These are phyloP conservation scores for Nasonia oneida DNA, from an alignment of 2,888 invertebrate species.

Conservation along the genomic window DNA sequence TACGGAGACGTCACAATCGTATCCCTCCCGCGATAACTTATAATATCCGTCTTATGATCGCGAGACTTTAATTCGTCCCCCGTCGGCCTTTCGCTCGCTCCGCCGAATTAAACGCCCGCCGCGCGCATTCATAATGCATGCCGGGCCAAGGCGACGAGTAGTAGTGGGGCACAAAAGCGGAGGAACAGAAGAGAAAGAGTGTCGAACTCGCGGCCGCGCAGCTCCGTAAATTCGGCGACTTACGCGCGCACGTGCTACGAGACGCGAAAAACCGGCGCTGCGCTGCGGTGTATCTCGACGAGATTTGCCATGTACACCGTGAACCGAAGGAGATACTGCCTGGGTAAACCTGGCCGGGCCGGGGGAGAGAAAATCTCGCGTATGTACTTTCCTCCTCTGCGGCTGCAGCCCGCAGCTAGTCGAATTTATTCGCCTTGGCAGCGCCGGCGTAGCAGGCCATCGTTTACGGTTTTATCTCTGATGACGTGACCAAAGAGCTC, in stretches of 20 bases:
- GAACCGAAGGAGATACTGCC: conserved; percentile 22
- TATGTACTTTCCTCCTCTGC: neutral
- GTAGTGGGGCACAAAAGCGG: neutral
- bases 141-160: neutral
- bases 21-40: conserved; percentile 59
- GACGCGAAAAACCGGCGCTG: conserved; percentile 47
- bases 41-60: conserved; percentile 66
- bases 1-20: conserved; percentile 64
- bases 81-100: conserved; percentile 52
- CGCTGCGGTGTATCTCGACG: conserved; percentile 64
- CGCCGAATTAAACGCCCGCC: conserved; percentile 18
- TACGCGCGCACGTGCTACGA: conserved; percentile 29
- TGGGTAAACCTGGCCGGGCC: conserved; percentile 19
- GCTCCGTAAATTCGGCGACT: conserved; percentile 34
- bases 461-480: conserved; percentile 45
- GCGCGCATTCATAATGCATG: neutral
- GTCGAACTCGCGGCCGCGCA: neutral
- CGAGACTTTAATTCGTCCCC: conserved; percentile 62
- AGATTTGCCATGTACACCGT: conserved; percentile 62
- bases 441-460: conserved; percentile 17
- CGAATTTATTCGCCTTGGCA: conserved; percentile 43
- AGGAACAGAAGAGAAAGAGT: neutral
- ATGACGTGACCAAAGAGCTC: conserved; percentile 34
- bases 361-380: neutral
- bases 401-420: neutral